Percentiles rank a stretch among this genome's conserved stretches.
Evolutionary conservation across 2,797 vertebrate species (phyloP).

Genomic region (Botia kubotai): DNA sequence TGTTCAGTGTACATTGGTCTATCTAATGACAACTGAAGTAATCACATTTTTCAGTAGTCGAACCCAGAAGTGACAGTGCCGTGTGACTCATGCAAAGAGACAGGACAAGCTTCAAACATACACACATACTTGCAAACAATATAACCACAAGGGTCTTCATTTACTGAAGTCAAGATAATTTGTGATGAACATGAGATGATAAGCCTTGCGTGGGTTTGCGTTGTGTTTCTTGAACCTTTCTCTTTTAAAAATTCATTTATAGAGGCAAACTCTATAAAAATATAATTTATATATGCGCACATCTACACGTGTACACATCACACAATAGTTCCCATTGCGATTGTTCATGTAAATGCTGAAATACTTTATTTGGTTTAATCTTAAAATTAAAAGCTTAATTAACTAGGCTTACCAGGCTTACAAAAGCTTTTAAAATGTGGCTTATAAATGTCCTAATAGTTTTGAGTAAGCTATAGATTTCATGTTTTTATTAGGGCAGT

Average conservation of each 20-base stretch:
- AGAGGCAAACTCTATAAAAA: no score
- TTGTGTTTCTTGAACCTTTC: conserved; percentile 42
- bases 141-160: conserved; percentile 49
- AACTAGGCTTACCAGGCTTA: neutral
- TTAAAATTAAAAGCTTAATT: neutral
- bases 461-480: neutral
- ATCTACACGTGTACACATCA: neutral
- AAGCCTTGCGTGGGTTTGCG: conserved; percentile 40
- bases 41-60: conserved; percentile 40
- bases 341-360: neutral
- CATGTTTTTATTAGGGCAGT: neutral
- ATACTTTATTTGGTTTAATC: neutral
- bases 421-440: neutral
- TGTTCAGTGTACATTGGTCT: conserved; percentile 55
- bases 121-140: conserved; percentile 50
- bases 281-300: neutral
- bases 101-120: conserved; percentile 45
- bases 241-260: conserved; percentile 16
- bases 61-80: conserved; percentile 55
- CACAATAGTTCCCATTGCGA: neutral
- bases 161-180: conserved; percentile 24
- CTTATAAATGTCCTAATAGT: neutral
- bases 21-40: conserved; percentile 47
- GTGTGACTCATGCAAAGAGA: conserved; percentile 70
- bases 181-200: conserved; percentile 25